Base-by-base conservation (phyloP, 2,113 vertebrate species). In the Halcyon senegalensis region DNA sequence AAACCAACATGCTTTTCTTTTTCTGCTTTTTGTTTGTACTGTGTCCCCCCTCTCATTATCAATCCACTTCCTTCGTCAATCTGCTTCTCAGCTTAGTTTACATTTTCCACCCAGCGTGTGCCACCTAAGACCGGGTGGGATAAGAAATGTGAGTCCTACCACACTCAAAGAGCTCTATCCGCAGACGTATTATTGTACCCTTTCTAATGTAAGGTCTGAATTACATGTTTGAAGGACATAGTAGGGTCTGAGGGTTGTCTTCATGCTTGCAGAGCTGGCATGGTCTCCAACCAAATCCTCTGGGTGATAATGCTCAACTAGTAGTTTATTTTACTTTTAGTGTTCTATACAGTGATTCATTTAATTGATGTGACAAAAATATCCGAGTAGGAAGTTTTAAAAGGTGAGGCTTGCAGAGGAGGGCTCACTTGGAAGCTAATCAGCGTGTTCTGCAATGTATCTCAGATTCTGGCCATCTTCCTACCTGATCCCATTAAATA, bases 181-280 rank as follows among this genome's bases (percentile, higher is more conserved):
- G 46, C 20, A 44, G 56, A 30, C 2, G 0, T 28, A 0, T 62
- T 70, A 10, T 3, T 51, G 48, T 24, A 20, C 16, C 13, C 13
- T 56, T 68, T 62, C 46, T 50, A 56, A 7, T 7, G 6, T 5
- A 18, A 51, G 39, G 23, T 39, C 44, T 79, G 7, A 55, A 7
- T 58, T 28, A 15, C 0, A 0, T 39, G 5, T 77, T 24, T 76
- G n/a, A 35, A 88, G n/a, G 37, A 16, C 12, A 2, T 16, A 7
- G 7, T 11, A 44, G 20, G n/a, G 35, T n/a, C 11, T 30, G 72
- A 64, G 56, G 11, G 27, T 62, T 77, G 62, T 51, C 39, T 72
- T 30, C 39, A 23, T 55, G 9, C 17, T 66, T 63, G 24, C 43
- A 67, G 46, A 74, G 41, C 51, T 79, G 53, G 3, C 51, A 24